phyloP scores from a whole-genome alignment of 1,140 invertebrate genomes.

The Drosophila bipectinata region DNA sequence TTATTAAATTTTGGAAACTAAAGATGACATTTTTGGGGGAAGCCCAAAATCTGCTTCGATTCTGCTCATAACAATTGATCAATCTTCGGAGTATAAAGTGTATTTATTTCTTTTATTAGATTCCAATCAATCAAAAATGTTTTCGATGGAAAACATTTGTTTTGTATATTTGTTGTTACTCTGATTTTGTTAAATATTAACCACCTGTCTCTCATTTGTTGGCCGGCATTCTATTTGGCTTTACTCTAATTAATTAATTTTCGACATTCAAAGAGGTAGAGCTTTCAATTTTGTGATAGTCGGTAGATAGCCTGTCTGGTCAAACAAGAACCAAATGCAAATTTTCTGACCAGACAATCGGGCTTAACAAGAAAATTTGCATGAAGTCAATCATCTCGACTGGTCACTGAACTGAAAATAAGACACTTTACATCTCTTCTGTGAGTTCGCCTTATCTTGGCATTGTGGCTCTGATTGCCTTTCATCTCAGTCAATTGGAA shows the following conservation, averaged over 20 bases:
- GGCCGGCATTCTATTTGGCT: slow-evolving; percentile 7
- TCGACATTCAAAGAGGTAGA: slow-evolving; percentile 7
- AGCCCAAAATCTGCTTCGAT: background rate
- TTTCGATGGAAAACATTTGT: background rate
- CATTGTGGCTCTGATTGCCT: slow-evolving; percentile 38
- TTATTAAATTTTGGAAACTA: slow-evolving; percentile 5
- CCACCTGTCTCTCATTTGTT: background rate
- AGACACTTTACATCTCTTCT: slow-evolving; percentile 27
- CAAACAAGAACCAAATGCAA: slow-evolving; percentile 37
- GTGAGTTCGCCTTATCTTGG: slow-evolving; percentile 7
- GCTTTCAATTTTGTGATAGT: slow-evolving; percentile 8
- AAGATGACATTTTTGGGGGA: background rate
- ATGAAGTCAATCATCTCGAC: slow-evolving; percentile 40
- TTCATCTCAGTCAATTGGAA: slow-evolving; percentile 37
- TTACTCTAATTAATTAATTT: slow-evolving; percentile 51
- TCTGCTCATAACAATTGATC: background rate
- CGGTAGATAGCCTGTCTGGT: slow-evolving; percentile 9
- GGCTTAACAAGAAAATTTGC: slow-evolving; percentile 38
- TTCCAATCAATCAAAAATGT: background rate
- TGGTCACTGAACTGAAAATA: slow-evolving; percentile 39
- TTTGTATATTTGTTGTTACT: slow-evolving; percentile 45
- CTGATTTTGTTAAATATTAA: slow-evolving; percentile 40
- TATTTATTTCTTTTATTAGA: background rate
- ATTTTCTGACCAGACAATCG: slow-evolving; percentile 26
- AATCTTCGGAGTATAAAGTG: background rate